phyloP scores from a whole-genome alignment of 2,888 invertebrate species.

The Pycnomerus fuliginosus region DNA sequence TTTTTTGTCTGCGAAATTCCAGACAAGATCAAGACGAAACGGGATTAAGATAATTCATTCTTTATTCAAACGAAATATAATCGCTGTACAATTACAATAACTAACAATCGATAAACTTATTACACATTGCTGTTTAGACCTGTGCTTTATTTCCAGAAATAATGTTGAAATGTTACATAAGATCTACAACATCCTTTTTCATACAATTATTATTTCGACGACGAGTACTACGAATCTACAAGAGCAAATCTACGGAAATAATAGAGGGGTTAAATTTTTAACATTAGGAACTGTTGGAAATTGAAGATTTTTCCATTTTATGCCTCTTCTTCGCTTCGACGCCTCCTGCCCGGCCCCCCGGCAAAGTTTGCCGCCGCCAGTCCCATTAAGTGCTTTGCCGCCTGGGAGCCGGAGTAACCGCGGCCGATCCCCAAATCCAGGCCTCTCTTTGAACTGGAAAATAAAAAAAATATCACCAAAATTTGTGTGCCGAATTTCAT shows the following conservation, averaged over 20 bases:
- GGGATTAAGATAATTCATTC: no score
- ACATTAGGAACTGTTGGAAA: constrained; percentile 25
- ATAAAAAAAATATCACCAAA: no score
- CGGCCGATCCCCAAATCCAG: constrained; percentile 85
- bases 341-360: constrained; percentile 85
- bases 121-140: constrained; percentile 15
- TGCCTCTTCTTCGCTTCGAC: constrained; percentile 60
- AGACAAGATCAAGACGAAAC: no score
- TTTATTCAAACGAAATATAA: constrained; percentile 32
- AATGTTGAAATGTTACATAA: constrained; percentile 1
- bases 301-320: constrained; percentile 25
- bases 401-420: constrained; percentile 86
- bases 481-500: no score
- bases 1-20: no score
- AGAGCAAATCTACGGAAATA: constrained; percentile 7
- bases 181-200: constrained; percentile 2
- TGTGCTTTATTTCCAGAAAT: constrained; percentile 22
- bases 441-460: constrained; percentile 77
- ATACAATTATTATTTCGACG: constrained; percentile 15
- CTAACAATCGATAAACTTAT: constrained; percentile 12
- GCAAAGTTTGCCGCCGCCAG: constrained; percentile 87
- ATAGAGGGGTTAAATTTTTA: constrained; percentile 15
- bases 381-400: constrained; percentile 90
- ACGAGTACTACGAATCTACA: constrained; percentile 10
- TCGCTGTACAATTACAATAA: constrained; percentile 28